These are phyloP conservation scores for Pangasianodon gigas DNA, from an alignment of 2,113 vertebrate species.

Conservation along the genomic window DNA sequence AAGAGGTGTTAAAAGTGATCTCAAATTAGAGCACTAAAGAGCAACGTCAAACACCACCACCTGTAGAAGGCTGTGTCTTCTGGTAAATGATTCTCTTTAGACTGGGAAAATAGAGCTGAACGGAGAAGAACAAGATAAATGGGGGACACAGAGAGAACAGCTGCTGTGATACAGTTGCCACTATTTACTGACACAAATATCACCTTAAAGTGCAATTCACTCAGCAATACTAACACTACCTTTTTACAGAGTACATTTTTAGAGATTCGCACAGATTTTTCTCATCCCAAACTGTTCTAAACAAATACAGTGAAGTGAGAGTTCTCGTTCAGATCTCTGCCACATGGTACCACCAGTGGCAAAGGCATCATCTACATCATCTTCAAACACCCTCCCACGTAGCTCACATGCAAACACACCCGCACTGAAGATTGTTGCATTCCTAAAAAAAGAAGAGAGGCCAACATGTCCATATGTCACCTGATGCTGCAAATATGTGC, in stretches of 20 bases:
- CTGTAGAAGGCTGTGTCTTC: slow-evolving; percentile 24
- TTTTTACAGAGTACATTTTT: neutral
- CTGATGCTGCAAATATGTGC: slow-evolving; percentile 77
- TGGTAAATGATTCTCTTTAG: slow-evolving; percentile 26
- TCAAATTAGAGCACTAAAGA: slow-evolving; percentile 18
- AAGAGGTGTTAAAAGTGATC: neutral
- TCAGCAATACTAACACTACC: neutral
- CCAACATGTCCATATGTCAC: slow-evolving; percentile 69
- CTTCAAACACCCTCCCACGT: neutral
- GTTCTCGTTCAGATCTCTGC: neutral
- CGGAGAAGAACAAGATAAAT: neutral
- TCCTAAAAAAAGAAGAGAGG: slow-evolving; percentile 61
- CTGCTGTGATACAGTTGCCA: slow-evolving; percentile 39
- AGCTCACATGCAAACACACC: slow-evolving; percentile 13
- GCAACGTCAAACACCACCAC: slow-evolving; percentile 12
- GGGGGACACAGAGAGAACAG: slow-evolving; percentile 14
- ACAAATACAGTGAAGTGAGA: neutral
- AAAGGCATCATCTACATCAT: neutral
- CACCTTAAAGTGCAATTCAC: neutral
- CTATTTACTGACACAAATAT: slow-evolving; percentile 42
- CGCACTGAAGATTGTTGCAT: neutral
- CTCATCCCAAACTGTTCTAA: neutral
- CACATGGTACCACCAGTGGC: neutral
- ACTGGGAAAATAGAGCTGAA: neutral
- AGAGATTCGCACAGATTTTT: neutral